Percentiles rank a stretch among this genome's conserved stretches.
Evolutionary conservation across 2,797 vertebrate species (phyloP).

Genomic region (Falco rusticolus): DNA sequence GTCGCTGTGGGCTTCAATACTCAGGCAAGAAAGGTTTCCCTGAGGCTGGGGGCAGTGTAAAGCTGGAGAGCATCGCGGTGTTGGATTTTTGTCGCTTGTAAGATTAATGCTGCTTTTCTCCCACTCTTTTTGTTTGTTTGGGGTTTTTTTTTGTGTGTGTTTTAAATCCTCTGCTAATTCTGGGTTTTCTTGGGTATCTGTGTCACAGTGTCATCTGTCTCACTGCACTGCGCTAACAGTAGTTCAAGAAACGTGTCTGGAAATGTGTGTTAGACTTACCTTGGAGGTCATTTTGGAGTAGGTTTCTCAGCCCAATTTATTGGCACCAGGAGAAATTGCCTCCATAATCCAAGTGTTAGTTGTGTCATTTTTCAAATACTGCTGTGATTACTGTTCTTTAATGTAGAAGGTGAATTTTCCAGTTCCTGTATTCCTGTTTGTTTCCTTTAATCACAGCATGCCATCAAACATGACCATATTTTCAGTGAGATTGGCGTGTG

Average conservation of each 20-base stretch:
- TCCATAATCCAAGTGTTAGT: background rate
- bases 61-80: background rate
- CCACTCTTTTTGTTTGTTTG: background rate
- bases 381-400: background rate
- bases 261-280: background rate
- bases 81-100: background rate
- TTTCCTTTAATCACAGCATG: background rate
- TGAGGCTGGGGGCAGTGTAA: background rate
- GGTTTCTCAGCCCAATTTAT: conserved; percentile 12
- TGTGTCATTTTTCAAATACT: background rate
- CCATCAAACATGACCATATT: background rate
- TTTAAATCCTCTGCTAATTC: background rate
- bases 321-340: conserved; percentile 6
- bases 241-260: conserved; percentile 13
- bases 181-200: background rate
- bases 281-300: background rate
- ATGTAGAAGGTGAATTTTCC: background rate
- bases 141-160: background rate
- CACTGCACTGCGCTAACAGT: background rate
- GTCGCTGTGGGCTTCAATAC: rapidly evolving
- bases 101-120: background rate
- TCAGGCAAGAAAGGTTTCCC: background rate
- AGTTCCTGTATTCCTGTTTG: background rate
- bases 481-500: background rate
- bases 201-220: background rate